phyloP scores from a whole-genome alignment of 2,888 invertebrate genomes.

The Petrolisthes manimaculis region DNA sequence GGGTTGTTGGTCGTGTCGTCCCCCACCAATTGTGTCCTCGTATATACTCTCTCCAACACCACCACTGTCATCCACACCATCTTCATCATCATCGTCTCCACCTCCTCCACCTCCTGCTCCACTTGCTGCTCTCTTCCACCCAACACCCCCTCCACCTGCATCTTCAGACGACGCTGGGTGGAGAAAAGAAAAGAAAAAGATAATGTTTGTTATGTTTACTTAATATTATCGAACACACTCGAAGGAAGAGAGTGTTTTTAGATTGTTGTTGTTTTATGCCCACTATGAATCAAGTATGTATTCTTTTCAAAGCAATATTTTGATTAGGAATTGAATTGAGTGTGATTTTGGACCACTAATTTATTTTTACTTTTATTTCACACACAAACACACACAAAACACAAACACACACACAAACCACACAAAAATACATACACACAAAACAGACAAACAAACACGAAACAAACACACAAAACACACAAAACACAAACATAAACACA shows the following conservation, averaged over 20 bases:
- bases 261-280: no score
- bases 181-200: not conserved
- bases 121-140: not conserved
- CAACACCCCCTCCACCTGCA: not conserved
- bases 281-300: no score
- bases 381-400: no score
- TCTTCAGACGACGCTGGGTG: not conserved
- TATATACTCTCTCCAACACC: constrained; percentile 21
- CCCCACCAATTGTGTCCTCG: constrained; percentile 26
- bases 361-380: no score
- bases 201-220: not conserved
- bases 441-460: not conserved
- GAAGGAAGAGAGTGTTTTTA: no score
- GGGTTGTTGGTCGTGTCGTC: constrained; percentile 57
- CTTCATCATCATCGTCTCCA: not conserved
- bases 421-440: no score
- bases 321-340: no score
- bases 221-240: no score
- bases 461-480: not conserved
- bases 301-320: no score
- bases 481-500: not conserved
- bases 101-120: constrained; percentile 9
- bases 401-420: no score
- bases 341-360: no score
- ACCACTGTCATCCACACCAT: not conserved